Evolutionary conservation across 2,113 vertebrate genomes (phyloP), one percentile per base, ranked within the genome.

Genomic region (Hylia prasina): DNA sequence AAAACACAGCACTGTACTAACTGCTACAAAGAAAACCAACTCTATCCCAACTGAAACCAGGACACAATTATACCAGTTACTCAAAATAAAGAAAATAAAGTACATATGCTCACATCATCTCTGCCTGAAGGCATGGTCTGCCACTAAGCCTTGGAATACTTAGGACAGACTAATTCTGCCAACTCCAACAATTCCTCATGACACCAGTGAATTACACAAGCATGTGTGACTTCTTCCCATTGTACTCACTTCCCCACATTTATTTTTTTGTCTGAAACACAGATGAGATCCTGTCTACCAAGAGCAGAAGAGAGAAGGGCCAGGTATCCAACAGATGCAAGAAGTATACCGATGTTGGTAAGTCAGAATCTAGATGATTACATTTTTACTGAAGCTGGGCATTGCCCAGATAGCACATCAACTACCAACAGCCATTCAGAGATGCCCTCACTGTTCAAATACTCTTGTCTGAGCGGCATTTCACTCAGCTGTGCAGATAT

Each of bases 211-310:
- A 53, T 45, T 50, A 88, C 13, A 71, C 9, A 39, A n/a, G 23
- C 15, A 33, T 1, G 8, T 42, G 18, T 60, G 33, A 75, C 9
- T 16, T 25, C 12, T 42, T 57, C 30, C 18, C n/a, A 37, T 4
- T 57, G 31, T 6, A 83, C 8, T 68, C 13, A 48, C 1, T 44
- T 53, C 1, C 16, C 15, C 1, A 2, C 5, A 2, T 23, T 42
- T 22, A 12, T 78, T 45, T 39, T 53, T 70, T 22, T 30, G 3
- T 28, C 45, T 72, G n/a, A 53, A 81, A 84, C 13, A 45, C 65
- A 89, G 24, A 39, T 48, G 21, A 68, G 15, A 66, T 42, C 23
- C 31, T 64, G 17, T n/a, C 44, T 76, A 57, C 25, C 44, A 87
- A 37, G 2, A 87, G 19, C n/a, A 75, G 42, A 30, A 17, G 15